These are phyloP conservation scores for Ianthella basta DNA, from an alignment of 37 sponge, comb jelly and placozoan species.

Conservation along the genomic window DNA sequence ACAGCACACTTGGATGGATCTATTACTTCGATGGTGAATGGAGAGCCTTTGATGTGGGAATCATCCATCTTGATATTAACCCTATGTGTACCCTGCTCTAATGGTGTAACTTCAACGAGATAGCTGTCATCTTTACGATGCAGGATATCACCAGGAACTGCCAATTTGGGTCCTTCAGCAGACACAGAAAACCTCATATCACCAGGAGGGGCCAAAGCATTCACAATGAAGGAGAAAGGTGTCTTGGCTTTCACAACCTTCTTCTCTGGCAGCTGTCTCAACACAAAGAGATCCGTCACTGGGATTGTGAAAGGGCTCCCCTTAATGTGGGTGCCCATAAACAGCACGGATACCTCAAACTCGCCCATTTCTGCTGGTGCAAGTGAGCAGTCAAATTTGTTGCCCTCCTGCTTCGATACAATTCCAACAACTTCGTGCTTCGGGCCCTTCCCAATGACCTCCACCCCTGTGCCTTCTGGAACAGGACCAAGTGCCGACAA, in stretches of 20 bases:
- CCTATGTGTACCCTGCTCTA: not conserved
- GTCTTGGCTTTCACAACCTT: not conserved
- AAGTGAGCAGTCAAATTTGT: conserved; percentile 33
- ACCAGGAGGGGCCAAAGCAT: conserved; percentile 9
- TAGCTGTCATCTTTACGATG: conserved; percentile 5
- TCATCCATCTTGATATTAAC: conserved; percentile 14
- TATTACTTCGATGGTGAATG: conserved; percentile 5
- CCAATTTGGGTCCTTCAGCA: not conserved
- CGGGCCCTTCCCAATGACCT: conserved; percentile 23
- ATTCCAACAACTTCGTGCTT: conserved; percentile 4
- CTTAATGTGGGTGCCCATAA: conserved; percentile 50
- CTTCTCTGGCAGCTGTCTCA: conserved; percentile 9
- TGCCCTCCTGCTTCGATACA: not conserved
- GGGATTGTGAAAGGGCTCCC: conserved; percentile 55
- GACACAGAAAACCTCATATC: not conserved
- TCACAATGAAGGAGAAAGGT: conserved; percentile 9
- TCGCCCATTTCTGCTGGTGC: conserved; percentile 71
- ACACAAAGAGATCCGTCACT: conserved; percentile 35
- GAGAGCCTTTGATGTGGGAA: conserved; percentile 26
- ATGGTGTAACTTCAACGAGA: not conserved
- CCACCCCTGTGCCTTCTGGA: not conserved
- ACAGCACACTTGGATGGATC: conserved; percentile 37
- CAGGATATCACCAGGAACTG: conserved; percentile 1
- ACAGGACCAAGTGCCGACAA: not conserved
- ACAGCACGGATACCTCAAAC: conserved; percentile 74